Conservation (phyloP, 2,888 invertebrate genomes). For the Frankliniella fusca region DNA sequence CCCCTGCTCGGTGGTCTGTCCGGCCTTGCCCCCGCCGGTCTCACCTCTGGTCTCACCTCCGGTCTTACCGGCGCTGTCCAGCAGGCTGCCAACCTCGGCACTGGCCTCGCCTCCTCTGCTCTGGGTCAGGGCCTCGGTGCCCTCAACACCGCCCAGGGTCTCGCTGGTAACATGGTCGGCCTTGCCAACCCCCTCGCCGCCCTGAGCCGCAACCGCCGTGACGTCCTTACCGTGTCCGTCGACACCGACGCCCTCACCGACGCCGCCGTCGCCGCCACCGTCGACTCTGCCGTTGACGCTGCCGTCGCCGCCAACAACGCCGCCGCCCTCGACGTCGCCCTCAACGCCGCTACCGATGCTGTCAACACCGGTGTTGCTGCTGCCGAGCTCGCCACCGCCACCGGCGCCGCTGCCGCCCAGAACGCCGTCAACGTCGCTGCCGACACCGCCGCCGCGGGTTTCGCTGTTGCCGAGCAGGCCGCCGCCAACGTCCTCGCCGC, state of each 20-base stretch:
- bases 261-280: background rate
- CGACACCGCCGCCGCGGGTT: background rate
- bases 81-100: too few relatives aligned
- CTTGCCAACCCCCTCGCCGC: too few relatives aligned
- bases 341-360: background rate
- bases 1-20: too few relatives aligned
- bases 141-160: too few relatives aligned
- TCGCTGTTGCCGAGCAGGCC: background rate
- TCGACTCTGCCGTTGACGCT: background rate
- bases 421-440: background rate
- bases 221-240: background rate
- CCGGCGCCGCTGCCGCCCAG: background rate
- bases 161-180: background rate
- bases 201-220: background rate
- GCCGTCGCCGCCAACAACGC: background rate
- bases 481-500: background rate
- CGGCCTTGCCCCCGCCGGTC: too few relatives aligned
- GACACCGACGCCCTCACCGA: background rate
- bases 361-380: background rate
- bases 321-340: background rate
- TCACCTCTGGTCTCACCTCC: too few relatives aligned
- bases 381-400: background rate
- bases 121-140: too few relatives aligned
- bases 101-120: too few relatives aligned
- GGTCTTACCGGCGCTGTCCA: too few relatives aligned